A percentile compares a stretch with the other conserved stretches of the same genome.
Evolutionary conservation across 2,888 invertebrate genomes (phyloP).

Genomic region (Bembecia ichneumoniformis): DNA sequence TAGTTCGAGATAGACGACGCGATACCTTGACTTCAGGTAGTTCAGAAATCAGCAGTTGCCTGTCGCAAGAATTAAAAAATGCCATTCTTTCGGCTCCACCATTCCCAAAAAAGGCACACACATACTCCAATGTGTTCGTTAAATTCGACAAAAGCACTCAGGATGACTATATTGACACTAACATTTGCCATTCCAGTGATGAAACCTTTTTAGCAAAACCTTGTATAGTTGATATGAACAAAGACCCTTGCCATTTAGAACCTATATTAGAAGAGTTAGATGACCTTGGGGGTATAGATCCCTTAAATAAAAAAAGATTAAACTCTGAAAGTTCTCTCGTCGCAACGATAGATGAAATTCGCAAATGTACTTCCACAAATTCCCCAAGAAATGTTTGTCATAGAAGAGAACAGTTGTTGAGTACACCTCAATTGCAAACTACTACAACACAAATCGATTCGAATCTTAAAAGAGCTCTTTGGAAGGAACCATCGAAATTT

Average conservation of each 20-base stretch:
- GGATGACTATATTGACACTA: conserved; percentile 68
- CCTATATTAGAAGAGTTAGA: conserved; percentile 73
- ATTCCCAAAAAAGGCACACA: conserved; percentile 54
- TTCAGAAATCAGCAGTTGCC: conserved; percentile 68
- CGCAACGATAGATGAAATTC: conserved; percentile 76
- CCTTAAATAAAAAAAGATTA: conserved; percentile 47
- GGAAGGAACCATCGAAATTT: conserved; percentile 64
- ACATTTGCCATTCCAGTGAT: conserved; percentile 60
- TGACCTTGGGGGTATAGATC: conserved; percentile 60
- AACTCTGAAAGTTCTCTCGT: conserved; percentile 74
- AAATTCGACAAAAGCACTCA: conserved; percentile 55
- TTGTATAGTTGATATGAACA: conserved; percentile 62
- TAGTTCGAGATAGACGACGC: conserved; percentile 70
- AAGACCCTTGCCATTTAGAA: conserved; percentile 68
- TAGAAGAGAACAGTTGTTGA: conserved; percentile 65
- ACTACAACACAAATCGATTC: conserved; percentile 41
- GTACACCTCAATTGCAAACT: conserved; percentile 46
- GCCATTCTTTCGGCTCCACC: conserved; percentile 57
- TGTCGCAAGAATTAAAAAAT: conserved; percentile 59
- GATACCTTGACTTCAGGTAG: conserved; percentile 73
- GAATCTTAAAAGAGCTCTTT: conserved; percentile 51
- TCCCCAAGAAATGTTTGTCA: conserved; percentile 72
- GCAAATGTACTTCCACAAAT: conserved; percentile 69
- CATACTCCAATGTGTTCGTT: conserved; percentile 62
- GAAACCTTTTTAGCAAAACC: conserved; percentile 71